Percentiles rank a stretch among this genome's conserved stretches.
These are phyloP conservation scores for Acanthosepion pharaonis DNA, from an alignment of 2,888 invertebrate genomes.

Conservation along the genomic window DNA sequence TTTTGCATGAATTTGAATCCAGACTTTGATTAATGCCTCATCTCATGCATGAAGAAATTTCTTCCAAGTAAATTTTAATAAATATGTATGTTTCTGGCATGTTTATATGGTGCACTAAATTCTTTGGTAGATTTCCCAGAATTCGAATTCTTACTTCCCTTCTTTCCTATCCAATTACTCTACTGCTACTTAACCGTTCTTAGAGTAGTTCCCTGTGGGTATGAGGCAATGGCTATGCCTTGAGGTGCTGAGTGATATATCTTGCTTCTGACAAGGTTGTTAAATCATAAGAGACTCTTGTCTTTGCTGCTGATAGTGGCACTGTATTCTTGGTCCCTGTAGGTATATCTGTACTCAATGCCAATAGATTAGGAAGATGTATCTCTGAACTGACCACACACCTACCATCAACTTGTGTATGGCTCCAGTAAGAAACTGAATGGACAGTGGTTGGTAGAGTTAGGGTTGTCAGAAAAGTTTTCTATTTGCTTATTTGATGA, in stretches of 20 bases:
- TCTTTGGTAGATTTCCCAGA: background rate
- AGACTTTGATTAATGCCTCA: background rate
- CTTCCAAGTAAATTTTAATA: background rate
- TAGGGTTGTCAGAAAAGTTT: background rate
- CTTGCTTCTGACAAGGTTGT: slow-evolving; percentile 33
- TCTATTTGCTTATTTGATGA: background rate
- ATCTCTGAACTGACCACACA: background rate
- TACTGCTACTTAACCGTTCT: background rate
- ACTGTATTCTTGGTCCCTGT: background rate
- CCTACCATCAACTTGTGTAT: background rate
- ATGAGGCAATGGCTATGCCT: background rate
- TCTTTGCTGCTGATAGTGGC: background rate
- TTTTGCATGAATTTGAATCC: background rate
- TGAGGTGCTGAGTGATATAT: background rate
- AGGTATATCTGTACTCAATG: background rate
- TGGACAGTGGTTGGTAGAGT: background rate
- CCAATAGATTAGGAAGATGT: background rate
- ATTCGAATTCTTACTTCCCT: background rate
- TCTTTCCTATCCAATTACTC: background rate
- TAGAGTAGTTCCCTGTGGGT: slow-evolving; percentile 33
- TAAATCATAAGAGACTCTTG: background rate
- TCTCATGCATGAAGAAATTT: background rate
- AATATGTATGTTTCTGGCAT: slow-evolving; percentile 1
- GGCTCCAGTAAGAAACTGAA: background rate
- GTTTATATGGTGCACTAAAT: background rate